Evolutionary conservation across 2,797 vertebrate genomes (phyloP).

Genomic region (Tenualosa ilisha): DNA sequence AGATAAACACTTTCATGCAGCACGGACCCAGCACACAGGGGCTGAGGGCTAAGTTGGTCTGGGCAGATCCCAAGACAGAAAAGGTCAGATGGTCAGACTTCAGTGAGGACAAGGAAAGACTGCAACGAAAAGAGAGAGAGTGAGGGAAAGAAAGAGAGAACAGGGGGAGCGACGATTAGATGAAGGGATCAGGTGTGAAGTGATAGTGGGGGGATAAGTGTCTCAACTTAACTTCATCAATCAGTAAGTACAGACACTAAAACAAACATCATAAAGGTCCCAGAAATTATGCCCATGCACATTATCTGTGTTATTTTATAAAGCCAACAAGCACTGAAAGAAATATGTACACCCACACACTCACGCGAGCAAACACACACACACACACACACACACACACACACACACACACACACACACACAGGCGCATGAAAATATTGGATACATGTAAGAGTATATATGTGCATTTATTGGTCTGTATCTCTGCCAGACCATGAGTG

Average conservation of each 20-base stretch:
- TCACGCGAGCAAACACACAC: not conserved
- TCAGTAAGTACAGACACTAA: too few relatives aligned
- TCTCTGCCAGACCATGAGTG: too few relatives aligned
- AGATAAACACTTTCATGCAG: too few relatives aligned
- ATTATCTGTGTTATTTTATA: too few relatives aligned
- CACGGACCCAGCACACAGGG: too few relatives aligned
- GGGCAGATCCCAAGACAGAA: not conserved
- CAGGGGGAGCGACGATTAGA: not conserved
- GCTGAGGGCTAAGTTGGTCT: too few relatives aligned
- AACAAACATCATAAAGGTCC: not conserved
- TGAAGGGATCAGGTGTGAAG: not conserved
- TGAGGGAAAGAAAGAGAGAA: not conserved
- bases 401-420: not conserved
- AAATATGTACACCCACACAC: conserved; percentile 1
- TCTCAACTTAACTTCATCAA: not conserved
- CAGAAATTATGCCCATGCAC: not conserved
- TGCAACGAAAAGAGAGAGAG: not conserved
- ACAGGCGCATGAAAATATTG: not conserved
- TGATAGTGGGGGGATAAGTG: not conserved
- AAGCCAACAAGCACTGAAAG: not conserved
- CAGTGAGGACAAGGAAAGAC: not conserved
- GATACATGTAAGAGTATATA: not conserved
- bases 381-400: not conserved
- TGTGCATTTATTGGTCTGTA: too few relatives aligned
- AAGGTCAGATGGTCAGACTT: not conserved